Conservation (phyloP, 1,140 invertebrate genomes). For the Wasmannia auropunctata region DNA sequence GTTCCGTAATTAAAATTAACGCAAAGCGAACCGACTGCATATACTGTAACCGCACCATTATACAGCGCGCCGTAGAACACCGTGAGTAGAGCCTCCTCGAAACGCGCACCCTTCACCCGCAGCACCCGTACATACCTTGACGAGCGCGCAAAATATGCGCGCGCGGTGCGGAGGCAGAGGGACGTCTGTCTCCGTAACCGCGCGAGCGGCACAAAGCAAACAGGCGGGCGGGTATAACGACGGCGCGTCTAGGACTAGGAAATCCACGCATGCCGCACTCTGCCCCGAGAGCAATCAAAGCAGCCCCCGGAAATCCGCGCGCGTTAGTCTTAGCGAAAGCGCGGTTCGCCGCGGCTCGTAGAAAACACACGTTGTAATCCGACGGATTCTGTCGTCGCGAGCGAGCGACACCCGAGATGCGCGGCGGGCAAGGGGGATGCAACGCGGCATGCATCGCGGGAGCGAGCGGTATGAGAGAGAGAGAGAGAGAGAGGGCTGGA, state of each 20-base stretch:
- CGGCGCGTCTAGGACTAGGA: background rate
- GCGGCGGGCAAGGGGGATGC: conserved; percentile 21
- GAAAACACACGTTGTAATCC: conserved; percentile 55
- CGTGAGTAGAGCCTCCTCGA: background rate
- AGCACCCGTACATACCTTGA: background rate
- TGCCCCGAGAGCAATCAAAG: conserved; percentile 35
- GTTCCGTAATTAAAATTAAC: conserved; percentile 54
- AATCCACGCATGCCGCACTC: conserved; percentile 13
- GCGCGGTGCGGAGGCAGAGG: background rate
- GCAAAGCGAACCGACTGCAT: conserved; percentile 21
- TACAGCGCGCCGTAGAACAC: background rate
- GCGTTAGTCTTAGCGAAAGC: conserved; percentile 22
- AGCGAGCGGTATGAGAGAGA: conserved; percentile 40
- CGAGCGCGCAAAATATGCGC: conserved; percentile 32
- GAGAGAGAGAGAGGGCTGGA: conserved; percentile 38
- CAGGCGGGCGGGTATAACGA: conserved; percentile 21
- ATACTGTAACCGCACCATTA: conserved; percentile 15
- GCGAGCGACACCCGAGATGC: conserved; percentile 25
- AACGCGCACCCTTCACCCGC: background rate
- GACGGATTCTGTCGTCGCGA: conserved; percentile 51
- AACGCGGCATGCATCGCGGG: conserved; percentile 58
- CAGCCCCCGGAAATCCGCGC: conserved; percentile 34
- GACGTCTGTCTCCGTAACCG: conserved; percentile 28
- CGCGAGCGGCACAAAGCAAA: conserved; percentile 36
- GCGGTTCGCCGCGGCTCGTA: conserved; percentile 32